Conservation (phyloP, 30 jellyfish, hydroid and myxozoan genomes). For the Aurelia aurita region DNA sequence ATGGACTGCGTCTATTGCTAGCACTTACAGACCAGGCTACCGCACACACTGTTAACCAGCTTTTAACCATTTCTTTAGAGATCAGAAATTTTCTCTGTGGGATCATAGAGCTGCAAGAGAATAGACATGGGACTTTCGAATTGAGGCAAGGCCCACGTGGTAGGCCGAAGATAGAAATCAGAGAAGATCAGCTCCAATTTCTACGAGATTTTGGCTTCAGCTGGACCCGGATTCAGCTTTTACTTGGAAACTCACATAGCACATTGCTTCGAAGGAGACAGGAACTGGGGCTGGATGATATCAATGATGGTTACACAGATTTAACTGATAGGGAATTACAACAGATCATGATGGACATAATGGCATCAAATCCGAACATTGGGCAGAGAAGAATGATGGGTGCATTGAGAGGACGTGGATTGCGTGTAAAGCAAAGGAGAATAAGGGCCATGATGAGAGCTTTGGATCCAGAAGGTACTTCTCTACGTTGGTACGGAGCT, state of each 20-base stretch:
- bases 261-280: background rate
- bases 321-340: background rate
- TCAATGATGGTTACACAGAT: no score
- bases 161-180: background rate
- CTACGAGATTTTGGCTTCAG: slow-evolving; percentile 2
- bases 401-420: slow-evolving; percentile 50
- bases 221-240: background rate
- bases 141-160: background rate
- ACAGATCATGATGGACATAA: background rate
- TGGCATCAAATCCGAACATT: slow-evolving; percentile 26
- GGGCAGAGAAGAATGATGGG: slow-evolving; percentile 47
- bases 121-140: no score
- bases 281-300: background rate
- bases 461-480: slow-evolving; percentile 42
- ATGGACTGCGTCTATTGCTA: no score
- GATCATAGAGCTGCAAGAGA: no score
- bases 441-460: slow-evolving; percentile 15
- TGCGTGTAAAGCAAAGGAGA: slow-evolving; percentile 34
- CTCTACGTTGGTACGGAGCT: background rate
- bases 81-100: no score
- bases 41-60: no score
- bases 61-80: no score
- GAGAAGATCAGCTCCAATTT: slow-evolving; percentile 1
- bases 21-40: no score
- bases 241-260: background rate